These are phyloP conservation scores for Stegana nigrithorax DNA, from an alignment of 2,888 invertebrate species.

Conservation along the genomic window DNA sequence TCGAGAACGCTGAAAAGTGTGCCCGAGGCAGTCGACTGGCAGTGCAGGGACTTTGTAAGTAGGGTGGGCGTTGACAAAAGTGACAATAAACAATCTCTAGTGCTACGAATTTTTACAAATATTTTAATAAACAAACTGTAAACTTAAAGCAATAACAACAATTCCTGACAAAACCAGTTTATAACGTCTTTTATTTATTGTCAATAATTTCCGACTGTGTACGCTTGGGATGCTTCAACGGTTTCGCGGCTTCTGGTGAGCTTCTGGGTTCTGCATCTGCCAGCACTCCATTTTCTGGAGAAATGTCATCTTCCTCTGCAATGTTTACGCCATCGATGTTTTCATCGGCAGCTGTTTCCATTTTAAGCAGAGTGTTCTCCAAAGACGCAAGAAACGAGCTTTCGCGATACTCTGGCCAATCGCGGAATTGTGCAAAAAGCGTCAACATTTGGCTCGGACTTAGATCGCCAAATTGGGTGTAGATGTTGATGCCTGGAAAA, in stretches of 20 bases:
- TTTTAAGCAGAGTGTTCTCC: slow-evolving; percentile 73
- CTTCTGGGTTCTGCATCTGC: slow-evolving; percentile 26
- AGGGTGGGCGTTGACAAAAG: slow-evolving; percentile 6
- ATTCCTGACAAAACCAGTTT: too few relatives aligned
- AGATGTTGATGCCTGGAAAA: slow-evolving; percentile 75
- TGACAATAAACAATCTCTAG: slow-evolving; percentile 18
- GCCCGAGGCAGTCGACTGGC: slow-evolving; percentile 52
- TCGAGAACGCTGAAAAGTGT: slow-evolving; percentile 51
- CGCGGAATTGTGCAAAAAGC: slow-evolving; percentile 73
- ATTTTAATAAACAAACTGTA: slow-evolving; percentile 20
- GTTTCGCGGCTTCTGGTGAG: slow-evolving; percentile 21
- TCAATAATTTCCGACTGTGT: too few relatives aligned
- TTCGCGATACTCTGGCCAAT: slow-evolving; percentile 75
- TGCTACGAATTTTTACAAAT: slow-evolving; percentile 6
- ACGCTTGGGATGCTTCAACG: slow-evolving; percentile 23
- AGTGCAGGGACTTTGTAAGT: slow-evolving; percentile 52
- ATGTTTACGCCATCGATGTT: slow-evolving; percentile 48
- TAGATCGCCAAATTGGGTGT: slow-evolving; percentile 79
- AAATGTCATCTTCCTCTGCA: slow-evolving; percentile 61
- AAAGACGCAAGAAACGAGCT: slow-evolving; percentile 76
- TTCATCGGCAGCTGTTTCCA: slow-evolving; percentile 67
- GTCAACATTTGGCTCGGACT: slow-evolving; percentile 74
- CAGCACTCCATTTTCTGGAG: slow-evolving; percentile 25
- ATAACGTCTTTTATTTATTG: too few relatives aligned
- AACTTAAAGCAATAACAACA: slow-evolving; percentile 22